A percentile compares a stretch with the other conserved stretches of the same genome.
These are phyloP conservation scores for Mus caroli DNA, from an alignment of 2,797 vertebrate genomes.

Conservation along the genomic window DNA sequence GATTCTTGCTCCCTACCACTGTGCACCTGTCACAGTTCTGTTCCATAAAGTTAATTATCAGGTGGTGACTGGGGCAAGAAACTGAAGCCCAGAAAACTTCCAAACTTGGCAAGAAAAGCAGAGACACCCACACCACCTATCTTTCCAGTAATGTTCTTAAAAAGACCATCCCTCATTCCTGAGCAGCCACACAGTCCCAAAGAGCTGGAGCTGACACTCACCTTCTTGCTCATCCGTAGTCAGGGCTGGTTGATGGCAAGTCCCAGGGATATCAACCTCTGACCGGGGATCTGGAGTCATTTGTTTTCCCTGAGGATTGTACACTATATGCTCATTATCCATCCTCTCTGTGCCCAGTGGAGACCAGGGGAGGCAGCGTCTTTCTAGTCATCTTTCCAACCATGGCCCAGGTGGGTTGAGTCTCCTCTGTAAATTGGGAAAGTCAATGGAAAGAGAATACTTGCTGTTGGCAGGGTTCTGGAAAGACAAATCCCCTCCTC, in stretches of 20 bases:
- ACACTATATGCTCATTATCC: neutral
- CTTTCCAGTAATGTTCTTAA: neutral
- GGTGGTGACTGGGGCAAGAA: neutral
- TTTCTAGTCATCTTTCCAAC: too few relatives aligned
- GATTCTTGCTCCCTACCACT: accelerated
- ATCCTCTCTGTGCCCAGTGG: neutral
- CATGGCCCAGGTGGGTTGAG: neutral
- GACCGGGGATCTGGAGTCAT: neutral
- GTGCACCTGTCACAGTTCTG: too few relatives aligned
- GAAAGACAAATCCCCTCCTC: neutral
- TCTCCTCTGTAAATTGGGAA: neutral
- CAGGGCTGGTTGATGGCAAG: neutral
- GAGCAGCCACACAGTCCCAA: neutral
- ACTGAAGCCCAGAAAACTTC: neutral
- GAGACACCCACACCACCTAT: neutral
- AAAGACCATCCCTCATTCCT: neutral
- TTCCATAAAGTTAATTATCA: neutral
- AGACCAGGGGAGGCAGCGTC: neutral
- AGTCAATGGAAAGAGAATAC: accelerated
- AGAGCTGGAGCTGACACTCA: neutral
- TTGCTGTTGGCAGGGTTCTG: neutral
- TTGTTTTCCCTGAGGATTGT: neutral
- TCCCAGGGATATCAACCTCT: neutral
- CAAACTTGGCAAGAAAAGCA: neutral
- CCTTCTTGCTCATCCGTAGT: neutral